These are phyloP conservation scores for Ormia ochracea DNA, from an alignment of 2,888 invertebrate genomes.

Conservation along the genomic window DNA sequence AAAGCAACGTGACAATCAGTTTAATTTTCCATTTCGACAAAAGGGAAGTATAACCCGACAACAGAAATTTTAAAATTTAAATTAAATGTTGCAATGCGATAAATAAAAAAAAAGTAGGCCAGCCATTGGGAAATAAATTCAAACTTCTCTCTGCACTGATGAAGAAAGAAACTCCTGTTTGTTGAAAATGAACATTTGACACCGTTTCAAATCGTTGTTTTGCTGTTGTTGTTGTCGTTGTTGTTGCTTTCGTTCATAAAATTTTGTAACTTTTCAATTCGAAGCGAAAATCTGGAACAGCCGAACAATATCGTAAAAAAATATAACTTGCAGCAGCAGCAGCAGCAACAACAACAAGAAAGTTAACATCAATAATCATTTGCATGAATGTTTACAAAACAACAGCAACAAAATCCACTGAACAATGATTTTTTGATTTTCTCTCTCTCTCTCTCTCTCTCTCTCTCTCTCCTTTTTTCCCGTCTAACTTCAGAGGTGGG, in stretches of 20 bases:
- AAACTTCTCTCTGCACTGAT: neutral
- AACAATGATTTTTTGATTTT: slow-evolving; percentile 35
- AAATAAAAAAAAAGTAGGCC: slow-evolving; percentile 19
- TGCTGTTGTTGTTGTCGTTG: neutral
- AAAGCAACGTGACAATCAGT: slow-evolving; percentile 27
- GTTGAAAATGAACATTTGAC: slow-evolving; percentile 9
- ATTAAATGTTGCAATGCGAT: slow-evolving; percentile 17
- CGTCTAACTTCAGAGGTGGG: slow-evolving; percentile 46
- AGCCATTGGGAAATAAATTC: slow-evolving; percentile 27
- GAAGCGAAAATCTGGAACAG: slow-evolving; percentile 59
- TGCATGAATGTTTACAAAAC: slow-evolving; percentile 3
- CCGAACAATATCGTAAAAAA: slow-evolving; percentile 23
- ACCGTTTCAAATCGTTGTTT: neutral
- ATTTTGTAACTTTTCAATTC: slow-evolving; percentile 43
- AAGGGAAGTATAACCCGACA: neutral
- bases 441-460: neutral
- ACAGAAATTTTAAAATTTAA: neutral
- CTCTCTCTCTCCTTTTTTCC: neutral
- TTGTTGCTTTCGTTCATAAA: neutral
- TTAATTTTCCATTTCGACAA: neutral
- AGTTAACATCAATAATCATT: no score
- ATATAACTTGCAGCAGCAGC: neutral
- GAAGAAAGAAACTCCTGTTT: slow-evolving; percentile 1
- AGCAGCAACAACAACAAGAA: neutral
- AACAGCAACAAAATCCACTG: slow-evolving; percentile 4